Base-by-base conservation (phyloP, 2,113 vertebrate species). In the Diadophis punctatus region DNA sequence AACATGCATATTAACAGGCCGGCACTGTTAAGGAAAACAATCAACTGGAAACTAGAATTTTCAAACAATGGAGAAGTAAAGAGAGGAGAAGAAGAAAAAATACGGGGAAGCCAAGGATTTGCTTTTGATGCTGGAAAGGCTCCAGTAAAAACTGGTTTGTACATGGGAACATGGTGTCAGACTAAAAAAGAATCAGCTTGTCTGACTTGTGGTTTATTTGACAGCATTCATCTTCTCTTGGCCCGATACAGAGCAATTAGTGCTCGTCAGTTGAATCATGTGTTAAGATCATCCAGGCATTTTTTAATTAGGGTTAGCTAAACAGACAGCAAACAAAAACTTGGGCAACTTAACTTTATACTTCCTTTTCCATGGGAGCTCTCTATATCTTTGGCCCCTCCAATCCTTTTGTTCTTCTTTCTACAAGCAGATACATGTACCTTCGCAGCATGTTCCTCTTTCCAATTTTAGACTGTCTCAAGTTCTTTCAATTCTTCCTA, bases 131-230 rank as follows among this genome's bases (percentile, higher is more conserved):
- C 97, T 98, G 98, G 98, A 98, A 96, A 94, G 94, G 91, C 95
- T 98, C 98, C 98, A 98, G 98, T 97, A 98, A 98, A 98, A 98
- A 98, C 98, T 98, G 98, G 98, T 98, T 98, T 97, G 98, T 98
- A 98, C 98, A 98, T 97, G 98, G 98, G 98, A 98, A 98, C 98
- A 98, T 94, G 97, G 97, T 98, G 98, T 98, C 98, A 98, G 98
- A 98, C 98, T 97, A 95, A 96, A 96, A 97, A 97, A 98, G 98
- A 98, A 98, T 98, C 97, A 98, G 98, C 97, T 98, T 96, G 98
- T 98, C 98, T 98, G 98, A 98, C 98, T 98, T 98, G 98, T 97
- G 98, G 98, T 98, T 98, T 98, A 98, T 97, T 98, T 98, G 98
- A 98, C 98, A 97, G 97, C 97, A 98, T 98, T 98, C 98, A 98